Evolutionary conservation across 2,113 vertebrate species (phyloP).

Genomic region (Halcyon malimbica): DNA sequence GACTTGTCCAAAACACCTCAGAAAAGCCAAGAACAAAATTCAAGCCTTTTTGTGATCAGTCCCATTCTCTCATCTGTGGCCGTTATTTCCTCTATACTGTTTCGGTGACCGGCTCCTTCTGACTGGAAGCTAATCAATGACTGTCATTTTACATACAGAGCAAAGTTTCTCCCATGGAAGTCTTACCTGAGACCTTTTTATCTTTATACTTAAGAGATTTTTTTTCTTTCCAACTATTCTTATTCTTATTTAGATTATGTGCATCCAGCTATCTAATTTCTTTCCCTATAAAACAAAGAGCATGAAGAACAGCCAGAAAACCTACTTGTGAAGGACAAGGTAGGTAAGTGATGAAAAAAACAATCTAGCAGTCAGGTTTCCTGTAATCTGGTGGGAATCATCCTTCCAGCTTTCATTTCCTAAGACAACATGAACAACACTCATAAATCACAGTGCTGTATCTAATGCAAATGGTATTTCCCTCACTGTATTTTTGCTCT

Average conservation of each 20-base stretch:
- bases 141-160: neutral
- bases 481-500: neutral
- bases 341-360: neutral
- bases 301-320: neutral
- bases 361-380: neutral
- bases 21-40: neutral
- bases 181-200: neutral
- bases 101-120: neutral
- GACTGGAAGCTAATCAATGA: neutral
- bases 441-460: neutral
- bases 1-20: neutral
- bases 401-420: neutral
- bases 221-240: neutral
- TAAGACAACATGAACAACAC: neutral
- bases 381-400: neutral
- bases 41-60: neutral
- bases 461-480: neutral
- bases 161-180: neutral
- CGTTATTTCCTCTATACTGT: neutral
- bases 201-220: neutral
- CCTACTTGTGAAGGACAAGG: neutral
- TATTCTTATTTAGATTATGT: neutral
- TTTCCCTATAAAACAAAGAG: neutral
- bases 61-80: neutral
- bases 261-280: neutral